These are phyloP conservation scores for Lycopodina hypogea DNA, from an alignment of 37 sponge, comb jelly and placozoan genomes.

Conservation along the genomic window DNA sequence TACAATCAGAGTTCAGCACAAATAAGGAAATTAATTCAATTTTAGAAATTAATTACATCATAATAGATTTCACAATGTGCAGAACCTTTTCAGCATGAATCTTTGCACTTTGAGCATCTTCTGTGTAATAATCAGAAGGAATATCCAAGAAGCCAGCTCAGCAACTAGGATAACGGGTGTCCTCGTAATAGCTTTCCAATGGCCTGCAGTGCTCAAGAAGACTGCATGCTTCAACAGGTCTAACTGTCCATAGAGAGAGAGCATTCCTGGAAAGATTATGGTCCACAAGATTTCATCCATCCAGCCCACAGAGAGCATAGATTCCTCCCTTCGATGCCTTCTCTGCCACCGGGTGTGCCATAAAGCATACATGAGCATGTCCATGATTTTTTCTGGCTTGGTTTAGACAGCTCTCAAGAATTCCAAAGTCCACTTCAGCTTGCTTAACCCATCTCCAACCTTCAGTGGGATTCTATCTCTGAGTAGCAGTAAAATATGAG, in stretches of 20 bases:
- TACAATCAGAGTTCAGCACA: too few relatives aligned
- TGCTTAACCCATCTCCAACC: conserved; percentile 47
- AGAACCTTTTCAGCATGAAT: conserved; percentile 23
- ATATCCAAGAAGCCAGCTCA: not conserved
- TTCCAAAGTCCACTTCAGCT: conserved; percentile 29
- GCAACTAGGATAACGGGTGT: conserved; percentile 44
- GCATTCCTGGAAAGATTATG: conserved; percentile 24
- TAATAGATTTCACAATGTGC: conserved; percentile 12
- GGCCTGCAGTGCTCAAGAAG: conserved; percentile 1
- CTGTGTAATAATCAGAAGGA: conserved; percentile 12
- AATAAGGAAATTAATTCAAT: too few relatives aligned
- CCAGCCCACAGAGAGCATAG: conserved; percentile 41
- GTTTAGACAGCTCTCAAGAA: conserved; percentile 2
- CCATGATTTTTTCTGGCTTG: not conserved
- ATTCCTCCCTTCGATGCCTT: conserved; percentile 67
- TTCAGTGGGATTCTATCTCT: conserved; percentile 3
- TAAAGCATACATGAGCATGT: conserved; percentile 39
- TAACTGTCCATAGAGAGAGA: conserved; percentile 11
- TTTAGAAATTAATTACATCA: too few relatives aligned
- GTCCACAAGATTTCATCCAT: conserved; percentile 5
- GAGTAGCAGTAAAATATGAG: not conserved
- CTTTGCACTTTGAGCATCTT: conserved; percentile 24
- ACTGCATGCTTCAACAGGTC: not conserved
- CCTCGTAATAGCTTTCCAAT: conserved; percentile 41
- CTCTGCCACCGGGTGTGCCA: conserved; percentile 63